Conservation (phyloP, 1,140 invertebrate species). For the Caerostris darwini region DNA sequence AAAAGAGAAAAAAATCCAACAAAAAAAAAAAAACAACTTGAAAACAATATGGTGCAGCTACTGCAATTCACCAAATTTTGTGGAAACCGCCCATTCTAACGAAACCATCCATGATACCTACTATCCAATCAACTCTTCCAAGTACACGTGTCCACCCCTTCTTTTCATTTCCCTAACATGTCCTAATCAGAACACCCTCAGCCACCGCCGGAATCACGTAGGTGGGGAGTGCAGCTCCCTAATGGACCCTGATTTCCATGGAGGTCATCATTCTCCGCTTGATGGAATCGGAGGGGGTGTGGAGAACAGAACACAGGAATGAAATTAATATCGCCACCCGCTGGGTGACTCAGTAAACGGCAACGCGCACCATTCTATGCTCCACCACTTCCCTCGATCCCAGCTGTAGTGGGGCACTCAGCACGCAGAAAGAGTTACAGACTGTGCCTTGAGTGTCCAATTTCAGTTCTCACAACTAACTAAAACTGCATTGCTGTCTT, state of each 20-base stretch:
- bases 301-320: slow-evolving; percentile 13
- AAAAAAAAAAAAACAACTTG: no score
- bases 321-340: slow-evolving; percentile 27
- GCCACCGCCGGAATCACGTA: neutral
- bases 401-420: neutral
- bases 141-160: neutral
- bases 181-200: neutral
- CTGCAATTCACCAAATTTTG: no score
- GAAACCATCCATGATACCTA: neutral
- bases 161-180: neutral
- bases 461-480: no score
- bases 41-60: no score
- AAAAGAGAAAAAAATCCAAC: no score
- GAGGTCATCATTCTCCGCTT: neutral
- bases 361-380: slow-evolving; percentile 9
- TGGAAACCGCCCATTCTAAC: neutral
- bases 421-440: no score
- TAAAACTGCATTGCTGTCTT: no score
- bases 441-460: no score
- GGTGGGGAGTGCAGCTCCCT: neutral
- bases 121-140: neutral
- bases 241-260: neutral
- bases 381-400: neutral
- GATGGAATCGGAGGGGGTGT: neutral
- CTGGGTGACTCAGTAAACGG: neutral